Conservation (phyloP, 2,888 invertebrate genomes). For the Platycheirus albimanus region DNA sequence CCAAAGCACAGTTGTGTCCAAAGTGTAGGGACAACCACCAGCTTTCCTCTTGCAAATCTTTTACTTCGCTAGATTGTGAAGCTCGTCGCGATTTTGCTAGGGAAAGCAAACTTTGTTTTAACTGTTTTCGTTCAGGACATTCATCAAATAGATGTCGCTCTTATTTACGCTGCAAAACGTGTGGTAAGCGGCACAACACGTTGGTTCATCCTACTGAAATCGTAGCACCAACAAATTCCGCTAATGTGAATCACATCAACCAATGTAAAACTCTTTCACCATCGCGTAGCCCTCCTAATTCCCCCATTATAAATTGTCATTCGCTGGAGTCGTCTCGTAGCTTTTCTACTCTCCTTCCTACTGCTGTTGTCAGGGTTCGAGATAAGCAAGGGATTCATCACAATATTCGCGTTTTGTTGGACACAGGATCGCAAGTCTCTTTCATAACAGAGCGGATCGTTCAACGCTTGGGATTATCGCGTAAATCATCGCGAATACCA, state of each 20-base stretch:
- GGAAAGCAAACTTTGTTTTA: neutral
- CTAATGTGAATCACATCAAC: no score
- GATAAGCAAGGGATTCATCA: slow-evolving; percentile 19
- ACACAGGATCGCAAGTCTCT: slow-evolving; percentile 30
- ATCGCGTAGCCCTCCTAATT: neutral
- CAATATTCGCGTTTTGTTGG: neutral
- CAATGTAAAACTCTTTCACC: neutral
- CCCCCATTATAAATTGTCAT: neutral
- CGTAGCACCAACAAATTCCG: neutral
- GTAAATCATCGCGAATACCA: slow-evolving; percentile 15
- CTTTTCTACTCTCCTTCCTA: slow-evolving; percentile 14
- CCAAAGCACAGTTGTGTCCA: slow-evolving; percentile 9
- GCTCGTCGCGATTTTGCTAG: slow-evolving; percentile 15
- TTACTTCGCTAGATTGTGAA: neutral
- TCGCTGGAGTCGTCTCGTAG: slow-evolving; percentile 1
- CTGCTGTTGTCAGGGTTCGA: slow-evolving; percentile 5
- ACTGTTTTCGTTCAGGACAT: slow-evolving; percentile 6
- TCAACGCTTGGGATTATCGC: neutral
- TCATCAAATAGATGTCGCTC: slow-evolving; percentile 8
- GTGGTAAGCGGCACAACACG: slow-evolving; percentile 16
- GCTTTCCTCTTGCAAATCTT: slow-evolving; percentile 2
- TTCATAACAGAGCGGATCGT: slow-evolving; percentile 5
- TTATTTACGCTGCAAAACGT: slow-evolving; percentile 4
- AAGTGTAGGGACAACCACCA: slow-evolving; percentile 3
- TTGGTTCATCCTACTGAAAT: slow-evolving; percentile 25